Conservation (phyloP, 1,140 invertebrate genomes). For the Lepidurus couesii region DNA sequence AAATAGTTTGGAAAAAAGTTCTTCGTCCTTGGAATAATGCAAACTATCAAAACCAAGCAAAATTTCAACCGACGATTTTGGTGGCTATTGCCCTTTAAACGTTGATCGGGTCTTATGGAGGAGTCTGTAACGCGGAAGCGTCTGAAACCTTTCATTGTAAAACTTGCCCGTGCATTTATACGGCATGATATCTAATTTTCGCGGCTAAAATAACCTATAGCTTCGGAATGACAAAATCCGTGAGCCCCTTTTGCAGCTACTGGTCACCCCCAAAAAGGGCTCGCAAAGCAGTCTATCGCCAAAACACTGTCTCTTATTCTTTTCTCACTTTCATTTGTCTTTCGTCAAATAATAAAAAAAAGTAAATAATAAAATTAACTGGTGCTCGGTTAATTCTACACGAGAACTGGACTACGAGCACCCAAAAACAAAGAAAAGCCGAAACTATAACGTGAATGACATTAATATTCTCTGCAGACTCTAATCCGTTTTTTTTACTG, state of each 20-base stretch:
- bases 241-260: not conserved
- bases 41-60: too few relatives aligned
- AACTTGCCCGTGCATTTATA: slow-evolving; percentile 8
- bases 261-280: slow-evolving; percentile 6
- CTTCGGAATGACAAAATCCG: slow-evolving; percentile 9
- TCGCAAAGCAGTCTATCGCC: slow-evolving; percentile 20
- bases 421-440: not conserved
- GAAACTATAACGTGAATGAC: not conserved
- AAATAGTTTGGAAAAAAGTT: too few relatives aligned
- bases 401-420: not conserved
- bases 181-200: not conserved
- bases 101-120: not conserved
- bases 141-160: not conserved
- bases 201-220: not conserved
- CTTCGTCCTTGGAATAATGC: too few relatives aligned
- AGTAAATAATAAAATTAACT: not conserved
- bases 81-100: too few relatives aligned
- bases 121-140: slow-evolving; percentile 5
- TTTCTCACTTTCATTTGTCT: slow-evolving; percentile 25
- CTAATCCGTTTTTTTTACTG: not conserved
- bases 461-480: slow-evolving; percentile 16
- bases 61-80: too few relatives aligned
- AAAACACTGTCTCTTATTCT: slow-evolving; percentile 5
- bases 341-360: not conserved
- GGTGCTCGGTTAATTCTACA: not conserved